Base-by-base conservation (phyloP, 2,113 vertebrate species). In the Turdus rufiventris region DNA sequence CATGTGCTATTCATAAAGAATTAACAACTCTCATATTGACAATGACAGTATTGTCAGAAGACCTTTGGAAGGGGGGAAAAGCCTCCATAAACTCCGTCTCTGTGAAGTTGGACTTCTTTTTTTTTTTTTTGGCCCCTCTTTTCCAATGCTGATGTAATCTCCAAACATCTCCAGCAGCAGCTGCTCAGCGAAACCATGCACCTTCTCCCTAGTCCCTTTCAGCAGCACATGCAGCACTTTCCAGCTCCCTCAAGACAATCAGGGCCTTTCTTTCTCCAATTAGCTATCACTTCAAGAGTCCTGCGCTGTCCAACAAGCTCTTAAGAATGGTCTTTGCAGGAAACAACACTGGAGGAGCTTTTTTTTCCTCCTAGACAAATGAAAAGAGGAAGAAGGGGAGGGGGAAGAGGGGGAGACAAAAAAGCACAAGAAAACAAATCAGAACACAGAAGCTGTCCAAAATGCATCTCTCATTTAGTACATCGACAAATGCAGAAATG, bases 131-230 rank as follows among this genome's bases (percentile, higher is more conserved):
- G 79, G 61, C 90, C 93, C 95, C 97, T 97, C 98, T 98, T 97
- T 97, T 97, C 95, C 94, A 87, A 96, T 98, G 96, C 98, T 99
- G 99, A 99, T 98, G 98, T 99, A 98, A 99, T 98, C 98, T 97
- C 98, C 98, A 98, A 98, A 98, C 98, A 97, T 98, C 98, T 94
- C 96, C 97, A 96, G 97, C 98, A 98, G 98, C 99, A 99, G 99
- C 99, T 99, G 98, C 98, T 98, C 97, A 97, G 98, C 98, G 98
- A 98, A 98, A 98, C 98, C 90, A 89, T 96, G 97, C 96, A 93
- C 97, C 97, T 97, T 97, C 97, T 97, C 97, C 97, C 97, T 91
- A 92, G 95, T 96, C 96, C 77, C 95, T 97, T 97, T 96, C 97
- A 97, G 97, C 97, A 93, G 97, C 97, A 97, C 97, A 97, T 95